Evolutionary conservation across 2,888 invertebrate genomes (phyloP), one percentile per base, ranked within the genome.

Genomic region (Molorchus minor): DNA sequence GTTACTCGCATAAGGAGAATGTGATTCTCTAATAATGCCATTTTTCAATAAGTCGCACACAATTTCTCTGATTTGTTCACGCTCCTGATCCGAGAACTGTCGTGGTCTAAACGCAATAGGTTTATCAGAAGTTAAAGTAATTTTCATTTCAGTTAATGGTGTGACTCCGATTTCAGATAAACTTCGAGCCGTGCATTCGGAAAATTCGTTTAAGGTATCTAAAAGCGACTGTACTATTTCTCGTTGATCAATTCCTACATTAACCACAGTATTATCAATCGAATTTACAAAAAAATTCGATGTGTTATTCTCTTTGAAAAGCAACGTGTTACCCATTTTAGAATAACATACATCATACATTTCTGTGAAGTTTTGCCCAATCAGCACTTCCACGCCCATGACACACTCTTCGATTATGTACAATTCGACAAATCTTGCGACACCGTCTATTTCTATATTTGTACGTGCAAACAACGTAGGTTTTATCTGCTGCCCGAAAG

Each of bases 1-100:
- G n/a, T n/a, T n/a, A 30, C 61, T 61, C 2, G 54, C 10, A 40
- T 61, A 58, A 13, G 56, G 25, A n/a, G 61, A 61, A 1, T 33
- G n/a, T n/a, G n/a, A n/a, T n/a, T n/a, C n/a, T n/a, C n/a, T n/a
- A n/a, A n/a, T n/a, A n/a, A n/a, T n/a, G n/a, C n/a, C n/a, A n/a
- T n/a, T n/a, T n/a, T n/a, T n/a, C n/a, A n/a, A n/a, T n/a, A n/a
- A n/a, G n/a, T n/a, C n/a, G n/a, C n/a, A n/a, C n/a, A n/a, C n/a
- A n/a, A n/a, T n/a, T n/a, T n/a, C n/a, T n/a, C n/a, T n/a, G n/a
- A n/a, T n/a, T n/a, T n/a, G n/a, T n/a, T n/a, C n/a, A n/a, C n/a
- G n/a, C n/a, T n/a, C n/a, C n/a, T n/a, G n/a, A n/a, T n/a, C n/a
- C n/a, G n/a, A n/a, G n/a, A n/a, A n/a, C n/a, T n/a, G n/a, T n/a